Conservation (phyloP, 1,140 invertebrate genomes). For the Nylanderia fulva region DNA sequence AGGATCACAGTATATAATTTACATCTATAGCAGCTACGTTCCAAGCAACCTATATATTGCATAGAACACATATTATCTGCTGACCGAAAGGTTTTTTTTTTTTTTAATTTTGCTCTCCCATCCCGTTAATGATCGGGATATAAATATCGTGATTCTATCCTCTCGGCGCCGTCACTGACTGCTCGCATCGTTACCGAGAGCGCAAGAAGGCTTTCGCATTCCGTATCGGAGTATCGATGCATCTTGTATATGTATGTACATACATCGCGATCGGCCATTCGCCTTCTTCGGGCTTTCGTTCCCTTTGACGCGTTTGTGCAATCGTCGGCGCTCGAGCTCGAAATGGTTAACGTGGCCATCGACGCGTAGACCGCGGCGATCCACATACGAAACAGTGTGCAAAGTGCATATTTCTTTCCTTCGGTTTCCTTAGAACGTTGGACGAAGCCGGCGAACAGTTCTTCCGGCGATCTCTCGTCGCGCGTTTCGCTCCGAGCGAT, state of each 20-base stretch:
- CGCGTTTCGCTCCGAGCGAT: slow-evolving; percentile 25
- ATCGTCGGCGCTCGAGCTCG: slow-evolving; percentile 58
- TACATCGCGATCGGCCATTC: slow-evolving; percentile 5
- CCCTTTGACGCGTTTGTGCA: slow-evolving; percentile 62
- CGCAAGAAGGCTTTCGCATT: slow-evolving; percentile 34
- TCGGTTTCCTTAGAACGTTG: slow-evolving; percentile 18
- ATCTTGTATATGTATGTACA: too few species aligned
- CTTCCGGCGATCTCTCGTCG: slow-evolving; percentile 64
- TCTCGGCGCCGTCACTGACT: neutral
- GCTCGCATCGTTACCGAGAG: neutral
- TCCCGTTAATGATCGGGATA: neutral
- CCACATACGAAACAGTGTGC: slow-evolving; percentile 86
- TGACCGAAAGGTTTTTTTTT: too few species aligned
- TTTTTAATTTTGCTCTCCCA: neutral
- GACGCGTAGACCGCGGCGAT: slow-evolving; percentile 84
- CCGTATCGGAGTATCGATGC: slow-evolving; percentile 7
- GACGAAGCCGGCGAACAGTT: slow-evolving; percentile 49
- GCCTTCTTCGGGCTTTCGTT: slow-evolving; percentile 35
- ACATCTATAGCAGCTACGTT: too few species aligned
- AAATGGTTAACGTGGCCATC: slow-evolving; percentile 83
- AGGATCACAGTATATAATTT: too few species aligned
- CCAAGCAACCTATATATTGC: too few species aligned
- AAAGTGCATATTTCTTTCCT: slow-evolving; percentile 80
- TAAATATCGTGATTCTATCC: slow-evolving; percentile 19
- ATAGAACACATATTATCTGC: too few species aligned